phyloP scores from a whole-genome alignment of 92 coral and sea anemone genomes.

The Palythoa heliodiscus region DNA sequence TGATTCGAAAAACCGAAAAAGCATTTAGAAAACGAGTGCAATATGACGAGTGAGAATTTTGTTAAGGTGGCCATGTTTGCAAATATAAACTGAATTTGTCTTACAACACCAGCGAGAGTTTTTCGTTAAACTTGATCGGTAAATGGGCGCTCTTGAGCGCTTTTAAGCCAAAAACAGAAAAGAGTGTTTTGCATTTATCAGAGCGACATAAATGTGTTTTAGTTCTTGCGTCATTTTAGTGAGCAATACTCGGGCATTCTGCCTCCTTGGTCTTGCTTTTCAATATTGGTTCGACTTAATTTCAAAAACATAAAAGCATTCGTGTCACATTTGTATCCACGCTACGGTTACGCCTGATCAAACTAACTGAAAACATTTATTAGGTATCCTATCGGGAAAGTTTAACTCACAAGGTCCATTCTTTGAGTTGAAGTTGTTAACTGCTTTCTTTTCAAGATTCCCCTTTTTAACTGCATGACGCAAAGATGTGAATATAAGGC shows the following conservation, averaged over 20 bases:
- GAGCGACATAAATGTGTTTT: conserved; percentile 1
- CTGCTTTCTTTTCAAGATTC: conserved; percentile 17
- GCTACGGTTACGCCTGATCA: conserved; percentile 42
- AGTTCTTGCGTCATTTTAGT: not conserved
- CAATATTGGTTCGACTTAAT: conserved; percentile 39
- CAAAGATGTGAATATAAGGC: conserved; percentile 18
- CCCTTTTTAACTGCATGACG: conserved; percentile 17
- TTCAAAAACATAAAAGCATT: conserved; percentile 30
- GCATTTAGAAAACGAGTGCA: conserved; percentile 38
- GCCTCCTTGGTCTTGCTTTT: conserved; percentile 2
- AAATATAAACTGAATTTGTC: not conserved
- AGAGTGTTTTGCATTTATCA: not conserved
- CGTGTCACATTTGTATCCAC: conserved; percentile 30
- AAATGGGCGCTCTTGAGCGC: not conserved
- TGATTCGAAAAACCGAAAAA: conserved; percentile 32
- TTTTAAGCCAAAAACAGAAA: not conserved
- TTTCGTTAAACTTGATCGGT: not conserved
- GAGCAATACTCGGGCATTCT: conserved; percentile 18
- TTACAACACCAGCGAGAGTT: not conserved
- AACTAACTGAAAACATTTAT: not conserved
- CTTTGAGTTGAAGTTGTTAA: not conserved
- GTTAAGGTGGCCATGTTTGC: conserved; percentile 5
- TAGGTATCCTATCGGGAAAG: not conserved
- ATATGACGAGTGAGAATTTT: conserved; percentile 24
- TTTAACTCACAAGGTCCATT: not conserved